Evolutionary conservation across 2,113 vertebrate genomes (phyloP).

Genomic region (Scalopus aquaticus): DNA sequence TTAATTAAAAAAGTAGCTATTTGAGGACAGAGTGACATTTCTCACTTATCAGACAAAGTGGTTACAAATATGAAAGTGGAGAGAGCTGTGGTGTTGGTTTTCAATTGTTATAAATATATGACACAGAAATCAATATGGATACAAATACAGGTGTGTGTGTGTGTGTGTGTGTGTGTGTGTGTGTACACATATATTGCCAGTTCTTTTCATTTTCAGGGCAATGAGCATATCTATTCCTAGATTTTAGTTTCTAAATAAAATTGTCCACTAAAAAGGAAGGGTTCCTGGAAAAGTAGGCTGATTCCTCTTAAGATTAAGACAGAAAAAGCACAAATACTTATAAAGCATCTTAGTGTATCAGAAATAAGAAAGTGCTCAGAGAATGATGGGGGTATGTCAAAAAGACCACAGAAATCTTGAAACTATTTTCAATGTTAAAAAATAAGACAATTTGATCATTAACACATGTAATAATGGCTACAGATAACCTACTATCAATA

Average conservation of each 20-base stretch:
- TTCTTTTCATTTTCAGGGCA: neutral
- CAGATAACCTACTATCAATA: neutral
- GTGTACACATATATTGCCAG: neutral
- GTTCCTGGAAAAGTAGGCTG: neutral
- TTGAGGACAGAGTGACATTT: neutral
- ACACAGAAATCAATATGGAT: neutral
- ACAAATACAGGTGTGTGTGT: neutral
- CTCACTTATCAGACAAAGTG: neutral
- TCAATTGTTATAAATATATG: neutral
- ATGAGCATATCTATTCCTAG: neutral
- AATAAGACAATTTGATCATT: neutral
- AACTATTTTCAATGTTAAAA: neutral
- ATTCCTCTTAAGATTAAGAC: neutral
- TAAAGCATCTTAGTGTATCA: neutral
- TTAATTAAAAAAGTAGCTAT: neutral
- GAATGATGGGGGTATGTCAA: neutral
- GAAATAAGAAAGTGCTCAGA: neutral
- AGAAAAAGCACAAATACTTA: neutral
- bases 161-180: too few species aligned
- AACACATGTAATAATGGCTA: neutral
- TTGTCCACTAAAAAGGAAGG: neutral
- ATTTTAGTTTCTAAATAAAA: slow-evolving; percentile 34
- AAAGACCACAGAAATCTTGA: neutral
- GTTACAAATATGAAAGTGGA: neutral
- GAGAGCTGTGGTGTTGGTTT: neutral